These are phyloP conservation scores for Campoletis raptor DNA, from an alignment of 2,888 invertebrate species.

Conservation along the genomic window DNA sequence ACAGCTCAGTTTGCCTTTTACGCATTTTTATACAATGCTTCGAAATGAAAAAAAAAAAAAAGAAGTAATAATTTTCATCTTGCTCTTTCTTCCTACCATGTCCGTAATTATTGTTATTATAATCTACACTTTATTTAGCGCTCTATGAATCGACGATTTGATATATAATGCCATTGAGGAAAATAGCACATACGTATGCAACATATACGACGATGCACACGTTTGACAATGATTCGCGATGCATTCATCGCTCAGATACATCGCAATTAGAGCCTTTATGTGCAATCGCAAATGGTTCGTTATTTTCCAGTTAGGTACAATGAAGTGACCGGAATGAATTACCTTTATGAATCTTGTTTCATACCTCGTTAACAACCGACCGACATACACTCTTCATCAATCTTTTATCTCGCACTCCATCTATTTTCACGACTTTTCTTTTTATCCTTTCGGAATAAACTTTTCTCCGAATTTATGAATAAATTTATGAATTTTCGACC, in stretches of 20 bases:
- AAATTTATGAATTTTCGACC: neutral
- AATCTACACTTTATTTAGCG: slow-evolving; percentile 39
- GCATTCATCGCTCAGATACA: slow-evolving; percentile 66
- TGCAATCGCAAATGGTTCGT: slow-evolving; percentile 79
- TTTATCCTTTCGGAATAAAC: neutral
- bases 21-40: neutral
- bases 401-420: slow-evolving; percentile 38
- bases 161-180: slow-evolving; percentile 3
- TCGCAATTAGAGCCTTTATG: slow-evolving; percentile 78
- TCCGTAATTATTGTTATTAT: slow-evolving; percentile 6
- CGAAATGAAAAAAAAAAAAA: neutral
- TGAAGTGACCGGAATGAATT: slow-evolving; percentile 78
- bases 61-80: too few relatives aligned
- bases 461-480: neutral
- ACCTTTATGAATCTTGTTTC: slow-evolving; percentile 78
- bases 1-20: neutral
- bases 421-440: neutral
- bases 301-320: slow-evolving; percentile 81
- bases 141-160: slow-evolving; percentile 35
- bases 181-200: slow-evolving; percentile 41
- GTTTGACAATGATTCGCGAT: slow-evolving; percentile 52
- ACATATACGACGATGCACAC: slow-evolving; percentile 3
- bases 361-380: slow-evolving; percentile 73
- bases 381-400: slow-evolving; percentile 18
- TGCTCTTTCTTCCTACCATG: neutral